phyloP scores from a whole-genome alignment of 2,888 invertebrate species.

The Ommatoiulus sabulosus region DNA sequence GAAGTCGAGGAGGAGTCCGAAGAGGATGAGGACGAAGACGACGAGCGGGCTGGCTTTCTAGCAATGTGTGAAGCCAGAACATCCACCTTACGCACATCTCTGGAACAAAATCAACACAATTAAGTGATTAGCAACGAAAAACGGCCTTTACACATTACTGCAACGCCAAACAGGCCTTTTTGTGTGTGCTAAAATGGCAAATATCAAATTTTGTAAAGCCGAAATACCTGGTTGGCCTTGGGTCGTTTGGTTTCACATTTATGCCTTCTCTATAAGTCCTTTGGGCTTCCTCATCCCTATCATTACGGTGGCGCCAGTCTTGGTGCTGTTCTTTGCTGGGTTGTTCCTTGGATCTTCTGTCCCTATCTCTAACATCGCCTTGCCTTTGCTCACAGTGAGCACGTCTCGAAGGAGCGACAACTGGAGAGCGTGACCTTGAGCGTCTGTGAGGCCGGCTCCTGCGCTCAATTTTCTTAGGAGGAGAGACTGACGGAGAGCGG shows the following conservation, averaged over 20 bases:
- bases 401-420: background rate
- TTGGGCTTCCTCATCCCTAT: background rate
- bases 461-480: background rate
- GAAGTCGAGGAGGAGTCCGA: constrained; percentile 35
- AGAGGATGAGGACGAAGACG: constrained; percentile 42
- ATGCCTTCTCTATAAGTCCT: background rate
- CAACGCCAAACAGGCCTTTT: no score
- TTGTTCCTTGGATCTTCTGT: background rate
- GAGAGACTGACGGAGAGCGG: background rate
- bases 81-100: background rate
- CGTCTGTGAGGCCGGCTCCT: background rate
- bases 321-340: background rate
- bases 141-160: no score
- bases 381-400: background rate
- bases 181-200: no score
- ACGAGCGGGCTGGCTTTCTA: constrained; percentile 10
- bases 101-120: background rate
- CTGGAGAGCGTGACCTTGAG: background rate
- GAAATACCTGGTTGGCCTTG: background rate
- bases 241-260: background rate
- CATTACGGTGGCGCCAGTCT: background rate
- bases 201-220: no score
- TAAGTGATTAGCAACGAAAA: background rate
- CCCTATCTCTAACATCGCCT: background rate
- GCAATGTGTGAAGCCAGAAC: background rate